Conservation (phyloP, 2,888 invertebrate genomes). For the Macaria notata region DNA sequence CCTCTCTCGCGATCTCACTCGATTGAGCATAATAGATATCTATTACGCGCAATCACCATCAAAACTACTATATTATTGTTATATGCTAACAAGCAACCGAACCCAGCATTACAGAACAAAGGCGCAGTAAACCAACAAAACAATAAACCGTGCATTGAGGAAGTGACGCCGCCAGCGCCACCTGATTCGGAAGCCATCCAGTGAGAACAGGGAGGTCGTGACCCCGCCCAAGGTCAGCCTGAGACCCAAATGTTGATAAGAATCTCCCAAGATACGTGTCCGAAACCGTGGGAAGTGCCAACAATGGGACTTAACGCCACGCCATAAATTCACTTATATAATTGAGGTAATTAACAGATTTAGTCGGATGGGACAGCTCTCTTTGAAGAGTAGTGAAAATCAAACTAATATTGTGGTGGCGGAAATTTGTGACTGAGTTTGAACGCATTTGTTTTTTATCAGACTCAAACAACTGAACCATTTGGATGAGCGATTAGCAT, state of each 20-base stretch:
- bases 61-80: too few species aligned
- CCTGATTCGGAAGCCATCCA: constrained; percentile 55
- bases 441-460: too few species aligned
- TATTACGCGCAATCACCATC: too few species aligned
- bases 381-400: too few species aligned
- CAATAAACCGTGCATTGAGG: constrained; percentile 30
- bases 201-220: constrained; percentile 64
- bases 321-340: constrained; percentile 65
- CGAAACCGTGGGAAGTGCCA: constrained; percentile 65
- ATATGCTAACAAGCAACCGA: too few species aligned
- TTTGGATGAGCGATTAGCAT: too few species aligned
- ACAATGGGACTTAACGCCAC: constrained; percentile 59
- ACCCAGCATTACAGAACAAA: constrained; percentile 8
- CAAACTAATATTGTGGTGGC: too few species aligned
- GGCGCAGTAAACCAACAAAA: constrained; percentile 19
- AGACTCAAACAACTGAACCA: too few species aligned
- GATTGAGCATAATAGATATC: too few species aligned
- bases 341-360: constrained; percentile 62
- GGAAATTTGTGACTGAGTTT: too few species aligned
- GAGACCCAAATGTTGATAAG: constrained; percentile 62
- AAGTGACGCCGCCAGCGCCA: constrained; percentile 49
- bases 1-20: too few species aligned
- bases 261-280: constrained; percentile 56
- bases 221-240: constrained; percentile 61
- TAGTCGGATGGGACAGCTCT: constrained; percentile 36